Conservation (phyloP, 2,113 vertebrate genomes). For the Crotalus tigris region DNA sequence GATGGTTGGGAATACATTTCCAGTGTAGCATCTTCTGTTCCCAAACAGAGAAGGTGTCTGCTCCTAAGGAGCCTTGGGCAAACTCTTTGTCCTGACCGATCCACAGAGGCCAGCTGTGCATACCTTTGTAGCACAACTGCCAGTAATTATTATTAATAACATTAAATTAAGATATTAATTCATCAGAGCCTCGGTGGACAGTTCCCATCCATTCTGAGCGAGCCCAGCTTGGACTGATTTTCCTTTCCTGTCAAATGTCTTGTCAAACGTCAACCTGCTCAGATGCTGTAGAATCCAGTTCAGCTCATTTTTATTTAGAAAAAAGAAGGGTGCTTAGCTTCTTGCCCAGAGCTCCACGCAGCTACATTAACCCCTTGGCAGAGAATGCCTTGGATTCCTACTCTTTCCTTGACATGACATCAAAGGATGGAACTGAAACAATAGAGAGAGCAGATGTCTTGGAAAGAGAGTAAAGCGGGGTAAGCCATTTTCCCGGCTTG, state of each 20-base stretch:
- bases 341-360: not conserved
- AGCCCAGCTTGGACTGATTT: not conserved
- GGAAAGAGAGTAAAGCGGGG: not conserved
- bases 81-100: not conserved
- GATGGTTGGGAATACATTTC: not conserved
- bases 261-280: not conserved
- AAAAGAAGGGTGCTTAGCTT: not conserved
- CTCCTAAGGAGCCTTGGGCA: not conserved
- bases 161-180: constrained; percentile 19
- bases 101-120: not conserved
- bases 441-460: not conserved
- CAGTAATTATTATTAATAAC: constrained; percentile 9
- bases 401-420: not conserved
- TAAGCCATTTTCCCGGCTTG: not conserved
- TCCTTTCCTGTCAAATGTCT: not conserved
- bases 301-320: too few species aligned
- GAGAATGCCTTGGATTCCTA: not conserved
- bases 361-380: not conserved
- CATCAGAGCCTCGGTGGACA: not conserved
- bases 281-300: not conserved
- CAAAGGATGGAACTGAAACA: not conserved
- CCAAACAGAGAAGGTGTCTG: not conserved
- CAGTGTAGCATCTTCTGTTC: too few species aligned
- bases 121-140: not conserved
- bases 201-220: not conserved